These are phyloP conservation scores for Bombyx mori DNA, from an alignment of 1,140 invertebrate species.

Conservation along the genomic window DNA sequence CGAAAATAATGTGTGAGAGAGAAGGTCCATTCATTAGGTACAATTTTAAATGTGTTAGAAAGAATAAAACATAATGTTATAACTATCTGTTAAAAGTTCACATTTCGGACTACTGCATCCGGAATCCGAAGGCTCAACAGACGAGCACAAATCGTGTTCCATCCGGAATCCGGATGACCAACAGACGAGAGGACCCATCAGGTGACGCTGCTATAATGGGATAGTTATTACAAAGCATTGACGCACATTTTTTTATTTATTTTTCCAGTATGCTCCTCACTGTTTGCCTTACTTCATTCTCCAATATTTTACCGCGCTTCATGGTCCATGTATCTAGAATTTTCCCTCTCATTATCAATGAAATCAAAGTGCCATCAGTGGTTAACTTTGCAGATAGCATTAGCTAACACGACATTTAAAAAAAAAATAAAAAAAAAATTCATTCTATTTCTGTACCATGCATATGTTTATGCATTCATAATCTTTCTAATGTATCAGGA, in stretches of 20 bases:
- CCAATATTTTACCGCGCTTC: constrained; percentile 23
- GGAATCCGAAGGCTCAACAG: too few species aligned
- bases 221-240: constrained; percentile 13
- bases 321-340: constrained; percentile 23
- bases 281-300: constrained; percentile 15
- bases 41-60: too few species aligned
- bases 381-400: not conserved
- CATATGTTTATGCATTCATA: constrained; percentile 10
- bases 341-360: constrained; percentile 24
- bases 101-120: too few species aligned
- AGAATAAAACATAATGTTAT: too few species aligned
- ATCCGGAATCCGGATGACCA: too few species aligned
- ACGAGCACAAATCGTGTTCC: too few species aligned
- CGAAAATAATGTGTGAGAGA: too few species aligned
- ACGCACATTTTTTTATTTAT: constrained; percentile 25
- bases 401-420: constrained; percentile 5
- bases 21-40: too few species aligned
- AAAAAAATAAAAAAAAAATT: constrained; percentile 2
- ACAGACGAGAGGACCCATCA: constrained; percentile 7
- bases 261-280: constrained; percentile 10
- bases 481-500: not conserved
- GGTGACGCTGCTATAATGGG: constrained; percentile 23
- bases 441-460: constrained; percentile 9
- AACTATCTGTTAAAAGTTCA: too few species aligned
- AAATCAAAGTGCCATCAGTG: constrained; percentile 1